A percentile compares a stretch with the other conserved stretches of the same genome.
Conservation (phyloP, 2,888 invertebrate species). For the Osedax frankpressi region DNA sequence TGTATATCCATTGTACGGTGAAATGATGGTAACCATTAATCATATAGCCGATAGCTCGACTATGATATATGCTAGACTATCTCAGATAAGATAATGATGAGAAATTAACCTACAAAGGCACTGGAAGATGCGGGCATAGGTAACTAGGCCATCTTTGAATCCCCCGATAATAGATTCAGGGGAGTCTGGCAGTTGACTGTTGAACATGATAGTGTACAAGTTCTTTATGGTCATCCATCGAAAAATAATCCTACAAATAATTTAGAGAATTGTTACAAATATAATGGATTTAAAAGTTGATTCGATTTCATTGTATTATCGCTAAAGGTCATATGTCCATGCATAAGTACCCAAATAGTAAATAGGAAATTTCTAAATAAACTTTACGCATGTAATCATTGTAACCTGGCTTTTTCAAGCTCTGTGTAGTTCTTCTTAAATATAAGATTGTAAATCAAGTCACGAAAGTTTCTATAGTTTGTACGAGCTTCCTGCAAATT, state of each 20-base stretch:
- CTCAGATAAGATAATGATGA: too few relatives aligned
- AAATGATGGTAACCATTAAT: too few relatives aligned
- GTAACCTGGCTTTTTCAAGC: conserved; percentile 43
- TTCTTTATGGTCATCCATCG: conserved; percentile 48
- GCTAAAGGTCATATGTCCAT: too few relatives aligned
- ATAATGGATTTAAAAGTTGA: too few relatives aligned
- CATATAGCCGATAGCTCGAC: too few relatives aligned
- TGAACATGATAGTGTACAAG: conserved; percentile 44
- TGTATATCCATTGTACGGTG: too few relatives aligned
- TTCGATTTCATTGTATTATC: too few relatives aligned
- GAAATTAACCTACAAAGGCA: conserved; percentile 38
- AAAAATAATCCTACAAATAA: conserved; percentile 41
- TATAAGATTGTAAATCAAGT: conserved; percentile 44
- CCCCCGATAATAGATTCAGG: conserved; percentile 44
- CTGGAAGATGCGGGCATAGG: conserved; percentile 45
- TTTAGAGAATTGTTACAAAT: too few relatives aligned
- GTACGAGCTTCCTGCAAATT: conserved; percentile 40
- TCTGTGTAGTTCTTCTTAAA: conserved; percentile 42
- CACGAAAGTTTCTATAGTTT: conserved; percentile 43
- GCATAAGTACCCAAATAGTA: too few relatives aligned
- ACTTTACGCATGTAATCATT: neutral
- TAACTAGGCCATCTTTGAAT: conserved; percentile 45
- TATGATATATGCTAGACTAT: too few relatives aligned
- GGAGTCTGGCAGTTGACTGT: conserved; percentile 37
- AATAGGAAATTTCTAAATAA: too few relatives aligned